Evolutionary conservation across 2,113 vertebrate genomes (phyloP), one percentile per base, ranked within the genome.

Genomic region (Antigone vipio): DNA sequence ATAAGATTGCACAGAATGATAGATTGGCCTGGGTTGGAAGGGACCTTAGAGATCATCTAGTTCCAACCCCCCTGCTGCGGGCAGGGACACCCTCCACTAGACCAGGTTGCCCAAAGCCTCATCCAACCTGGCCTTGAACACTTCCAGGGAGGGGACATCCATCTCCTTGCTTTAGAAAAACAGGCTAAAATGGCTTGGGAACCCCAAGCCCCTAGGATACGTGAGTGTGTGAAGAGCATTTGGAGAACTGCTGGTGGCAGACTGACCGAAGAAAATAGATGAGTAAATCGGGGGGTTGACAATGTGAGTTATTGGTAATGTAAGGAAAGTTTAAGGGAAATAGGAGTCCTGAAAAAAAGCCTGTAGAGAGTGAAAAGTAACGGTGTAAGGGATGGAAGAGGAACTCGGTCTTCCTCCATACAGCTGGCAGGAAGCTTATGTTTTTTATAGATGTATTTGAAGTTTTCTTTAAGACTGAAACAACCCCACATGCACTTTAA

Each of bases 271-370:
- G n/a, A 34, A 80, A 73, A 53, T 1, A 73, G 11, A 69, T 10
- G 9, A 58, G 6, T 63, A 69, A 74, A 53, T 7, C 2, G 1
- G 13, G 4, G 11, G 1, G 2, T 27, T 77, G 45, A 24, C 9
- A 18, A 1, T 27, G 12, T 17, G 17, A 59, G 53, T 52, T 9
- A 9, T 0, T 10, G 4, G 10, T 68, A 91, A 59, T 0, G 3
- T 27, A 60, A 45, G 22, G 13, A 58, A 71, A 77, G 8, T 16
- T 60, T n/a, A 38, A 72, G 52, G 21, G 11, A 66, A 88, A 71
- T 0, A n/a, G 6, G 7, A 55, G 13, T 50, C 32, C 18, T 34
- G 32, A 38, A 63, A 62, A 44, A 84, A 77, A 60, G 5, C 5
- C n/a, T 40, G 9, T 64, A 3, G 9, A 63, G 19, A 34, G 1